Conservation (phyloP, 2,113 vertebrate genomes). For the Excalfactoria chinensis region DNA sequence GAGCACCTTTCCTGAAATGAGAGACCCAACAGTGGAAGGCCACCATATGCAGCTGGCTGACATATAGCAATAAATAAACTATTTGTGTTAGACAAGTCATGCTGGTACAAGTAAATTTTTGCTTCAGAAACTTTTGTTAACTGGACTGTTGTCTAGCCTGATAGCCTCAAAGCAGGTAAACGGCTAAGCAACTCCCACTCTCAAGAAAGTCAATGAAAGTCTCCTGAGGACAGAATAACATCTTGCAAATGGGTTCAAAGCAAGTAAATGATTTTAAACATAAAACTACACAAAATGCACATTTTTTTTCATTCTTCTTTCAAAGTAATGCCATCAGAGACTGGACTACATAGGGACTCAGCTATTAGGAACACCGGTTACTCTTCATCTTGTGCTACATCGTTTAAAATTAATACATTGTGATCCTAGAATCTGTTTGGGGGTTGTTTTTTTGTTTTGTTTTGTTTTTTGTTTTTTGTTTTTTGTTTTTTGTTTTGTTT, state of each 20-base stretch:
- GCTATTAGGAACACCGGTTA: neutral
- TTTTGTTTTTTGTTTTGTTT: too few relatives aligned
- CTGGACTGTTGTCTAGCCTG: neutral
- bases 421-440: neutral
- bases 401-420: neutral
- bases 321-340: neutral
- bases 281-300: neutral
- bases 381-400: neutral
- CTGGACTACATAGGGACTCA: neutral
- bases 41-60: neutral
- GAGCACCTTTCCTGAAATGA: neutral
- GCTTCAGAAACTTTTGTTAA: neutral
- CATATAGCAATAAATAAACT: neutral
- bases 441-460: too few relatives aligned
- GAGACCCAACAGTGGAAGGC: neutral
- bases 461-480: too few relatives aligned
- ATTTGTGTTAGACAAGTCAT: neutral
- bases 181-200: neutral
- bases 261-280: neutral
- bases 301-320: neutral
- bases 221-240: neutral
- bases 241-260: neutral
- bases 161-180: slow-evolving; percentile 2
- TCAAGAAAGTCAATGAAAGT: neutral
- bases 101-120: rapidly evolving